phyloP scores from a whole-genome alignment of 2,888 invertebrate species.

The Papilio demoleus region DNA sequence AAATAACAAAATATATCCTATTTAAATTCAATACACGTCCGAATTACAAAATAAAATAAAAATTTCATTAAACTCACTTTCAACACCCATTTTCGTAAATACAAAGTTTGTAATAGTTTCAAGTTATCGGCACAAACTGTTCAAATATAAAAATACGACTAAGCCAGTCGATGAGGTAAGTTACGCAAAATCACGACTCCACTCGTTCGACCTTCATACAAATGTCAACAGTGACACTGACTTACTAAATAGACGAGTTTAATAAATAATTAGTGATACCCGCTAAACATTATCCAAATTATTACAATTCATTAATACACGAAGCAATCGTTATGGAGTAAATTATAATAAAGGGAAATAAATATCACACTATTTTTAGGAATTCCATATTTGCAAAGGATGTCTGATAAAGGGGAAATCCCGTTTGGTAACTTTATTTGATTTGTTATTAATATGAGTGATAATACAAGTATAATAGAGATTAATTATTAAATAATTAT shows the following conservation, averaged over 20 bases:
- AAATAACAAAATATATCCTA: not conserved
- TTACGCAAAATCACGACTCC: conserved; percentile 80
- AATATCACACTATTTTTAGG: not conserved
- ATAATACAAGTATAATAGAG: too few relatives aligned
- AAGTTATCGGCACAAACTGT: conserved; percentile 60
- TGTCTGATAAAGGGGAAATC: conserved; percentile 18
- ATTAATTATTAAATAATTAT: too few relatives aligned
- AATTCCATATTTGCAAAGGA: conserved; percentile 20
- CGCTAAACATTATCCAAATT: conserved; percentile 9
- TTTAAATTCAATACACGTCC: not conserved
- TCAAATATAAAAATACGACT: conserved; percentile 70
- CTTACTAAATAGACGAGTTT: conserved; percentile 56
- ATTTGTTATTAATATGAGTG: too few relatives aligned
- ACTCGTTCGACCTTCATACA: conserved; percentile 73
- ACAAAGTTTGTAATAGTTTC: conserved; percentile 44
- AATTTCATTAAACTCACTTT: conserved; percentile 53
- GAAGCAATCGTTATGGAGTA: not conserved
- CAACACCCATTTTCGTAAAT: conserved; percentile 52
- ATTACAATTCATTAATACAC: not conserved
- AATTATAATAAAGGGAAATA: not conserved
- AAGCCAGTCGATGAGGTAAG: conserved; percentile 64
- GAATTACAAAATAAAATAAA: not conserved
- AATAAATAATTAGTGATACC: conserved; percentile 54
- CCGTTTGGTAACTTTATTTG: not conserved
- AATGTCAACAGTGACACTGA: conserved; percentile 79